Evolutionary conservation across 2,888 invertebrate species (phyloP), one percentile per base, ranked within the genome.

Genomic region (Icerya purchasi): DNA sequence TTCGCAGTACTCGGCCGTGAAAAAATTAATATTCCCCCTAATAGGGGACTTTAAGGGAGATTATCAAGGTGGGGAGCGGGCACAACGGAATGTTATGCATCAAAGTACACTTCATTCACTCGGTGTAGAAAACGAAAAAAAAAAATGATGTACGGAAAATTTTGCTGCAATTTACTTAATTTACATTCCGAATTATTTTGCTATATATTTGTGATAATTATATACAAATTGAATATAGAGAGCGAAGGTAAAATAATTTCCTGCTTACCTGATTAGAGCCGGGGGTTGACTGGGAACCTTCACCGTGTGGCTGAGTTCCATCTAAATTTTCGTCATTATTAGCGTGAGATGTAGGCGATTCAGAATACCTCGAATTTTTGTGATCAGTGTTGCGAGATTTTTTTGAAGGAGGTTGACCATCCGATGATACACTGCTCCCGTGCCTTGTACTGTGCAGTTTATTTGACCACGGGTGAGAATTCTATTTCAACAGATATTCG

Each of bases 331-430:
- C 59, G 19, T 22, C 24, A 59, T 55, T 51, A 36, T 36, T 36
- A 50, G 52, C 59, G 2, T 55, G 51, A 24, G 54, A 55, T n/a
- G 55, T 14, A 8, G 59, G 59, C 24, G 59, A 59, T 56, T 59
- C 59, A 21, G 59, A 59, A n/a, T 59, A 55, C 25, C 59, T 59
- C 10, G 66, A 66, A 54, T 65, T 64, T 3, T 63, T 61, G 50
- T 61, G 61, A 21, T 67, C 66, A 2, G 65, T 62, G 54, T 64
- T 64, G 22, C 67, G 62, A 60, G 65, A 65, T 54, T 65, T 63
- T 60, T 67, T 67, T 2, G 62, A 54, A 24, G 64, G 65, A 23
- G 68, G 68, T 10, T 66, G 67, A 20, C 61, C 61, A 57, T 63
- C 62, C 36, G 36, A 36, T 36, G 36, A 36, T 5, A 58, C 58